Conservation (phyloP, 2,113 vertebrate species). For the Corythaixoides concolor region DNA sequence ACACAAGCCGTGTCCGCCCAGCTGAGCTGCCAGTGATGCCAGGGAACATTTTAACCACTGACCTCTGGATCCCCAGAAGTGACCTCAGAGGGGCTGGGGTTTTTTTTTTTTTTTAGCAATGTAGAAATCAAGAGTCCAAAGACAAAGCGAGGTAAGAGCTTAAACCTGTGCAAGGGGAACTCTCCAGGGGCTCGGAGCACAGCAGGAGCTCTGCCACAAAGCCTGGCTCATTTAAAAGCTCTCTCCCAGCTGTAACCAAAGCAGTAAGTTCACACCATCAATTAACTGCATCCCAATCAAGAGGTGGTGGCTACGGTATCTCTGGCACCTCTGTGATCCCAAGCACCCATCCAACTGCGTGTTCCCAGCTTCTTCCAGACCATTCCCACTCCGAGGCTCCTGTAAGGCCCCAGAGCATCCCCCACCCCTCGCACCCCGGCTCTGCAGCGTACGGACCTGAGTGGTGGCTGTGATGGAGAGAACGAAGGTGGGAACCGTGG, state of each 20-base stretch:
- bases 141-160: neutral
- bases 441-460: conserved; percentile 77
- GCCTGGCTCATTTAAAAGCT: neutral
- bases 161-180: neutral
- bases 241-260: neutral
- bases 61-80: neutral
- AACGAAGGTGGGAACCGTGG: conserved; percentile 96
- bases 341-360: neutral
- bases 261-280: neutral
- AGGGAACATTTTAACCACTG: neutral
- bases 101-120: no score
- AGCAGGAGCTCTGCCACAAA: neutral
- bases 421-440: accelerated
- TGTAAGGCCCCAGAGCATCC: neutral
- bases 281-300: neutral
- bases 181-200: neutral
- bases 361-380: neutral
- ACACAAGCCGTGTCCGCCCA: accelerated
- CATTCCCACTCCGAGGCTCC: accelerated
- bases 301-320: neutral
- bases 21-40: neutral
- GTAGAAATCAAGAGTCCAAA: neutral
- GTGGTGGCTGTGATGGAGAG: conserved; percentile 98
- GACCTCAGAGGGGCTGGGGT: no score
- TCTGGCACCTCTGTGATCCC: neutral